These are phyloP conservation scores for Bursaphelenchus okinawaensis DNA, from an alignment of 2,888 invertebrate genomes.

Conservation along the genomic window DNA sequence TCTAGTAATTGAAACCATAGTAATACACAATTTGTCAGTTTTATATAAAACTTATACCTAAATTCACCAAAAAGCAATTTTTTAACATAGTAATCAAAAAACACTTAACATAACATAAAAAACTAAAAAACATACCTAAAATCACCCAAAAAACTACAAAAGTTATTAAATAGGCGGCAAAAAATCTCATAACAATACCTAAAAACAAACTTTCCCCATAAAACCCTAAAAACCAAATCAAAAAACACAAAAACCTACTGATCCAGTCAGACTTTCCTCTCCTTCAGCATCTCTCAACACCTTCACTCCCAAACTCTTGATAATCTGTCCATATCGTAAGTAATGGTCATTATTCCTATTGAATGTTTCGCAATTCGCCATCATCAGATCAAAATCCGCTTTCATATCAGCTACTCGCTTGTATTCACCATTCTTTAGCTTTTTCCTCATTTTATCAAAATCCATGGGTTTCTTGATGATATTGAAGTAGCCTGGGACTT, in stretches of 20 bases:
- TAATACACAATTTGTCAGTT: too few species aligned
- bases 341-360: constrained; percentile 65
- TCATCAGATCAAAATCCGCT: constrained; percentile 87
- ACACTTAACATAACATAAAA: neutral
- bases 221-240: neutral
- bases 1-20: too few species aligned
- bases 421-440: constrained; percentile 64
- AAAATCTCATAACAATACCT: too few species aligned
- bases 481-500: constrained; percentile 80
- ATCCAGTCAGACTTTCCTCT: constrained; percentile 16
- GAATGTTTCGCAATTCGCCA: constrained; percentile 86
- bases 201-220: too few species aligned
- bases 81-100: too few species aligned
- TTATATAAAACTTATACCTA: too few species aligned
- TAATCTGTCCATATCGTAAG: constrained; percentile 31
- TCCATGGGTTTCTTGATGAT: constrained; percentile 83
- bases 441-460: constrained; percentile 75
- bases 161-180: neutral
- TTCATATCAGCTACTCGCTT: constrained; percentile 73
- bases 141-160: neutral
- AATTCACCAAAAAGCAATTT: too few species aligned
- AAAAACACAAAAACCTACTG: neutral
- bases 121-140: neutral
- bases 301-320: constrained; percentile 17
- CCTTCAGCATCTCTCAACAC: constrained; percentile 23